phyloP scores from a whole-genome alignment of 92 coral and sea anemone genomes.

The Porites cylindrica region DNA sequence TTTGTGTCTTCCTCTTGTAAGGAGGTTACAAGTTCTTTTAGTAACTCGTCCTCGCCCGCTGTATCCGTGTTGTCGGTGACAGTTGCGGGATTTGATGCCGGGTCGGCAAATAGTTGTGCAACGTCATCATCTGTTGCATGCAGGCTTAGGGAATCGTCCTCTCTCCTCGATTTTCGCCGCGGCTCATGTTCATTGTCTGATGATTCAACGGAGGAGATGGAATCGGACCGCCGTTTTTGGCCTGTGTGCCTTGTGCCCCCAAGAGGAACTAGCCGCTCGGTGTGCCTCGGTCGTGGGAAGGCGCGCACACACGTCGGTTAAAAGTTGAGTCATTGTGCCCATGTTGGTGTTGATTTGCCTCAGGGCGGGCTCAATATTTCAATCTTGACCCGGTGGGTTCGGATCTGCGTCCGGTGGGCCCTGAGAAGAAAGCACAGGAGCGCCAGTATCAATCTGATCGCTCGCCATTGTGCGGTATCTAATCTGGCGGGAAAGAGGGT shows the following conservation, averaged over 20 bases:
- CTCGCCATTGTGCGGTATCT: background rate
- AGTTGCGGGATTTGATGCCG: background rate
- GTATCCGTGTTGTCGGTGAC: background rate
- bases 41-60: slow-evolving; percentile 16
- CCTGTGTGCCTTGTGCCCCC: background rate
- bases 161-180: background rate
- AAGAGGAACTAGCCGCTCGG: background rate
- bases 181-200: background rate
- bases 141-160: background rate
- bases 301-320: slow-evolving; percentile 15
- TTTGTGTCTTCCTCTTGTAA: slow-evolving; percentile 29
- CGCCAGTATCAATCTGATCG: background rate
- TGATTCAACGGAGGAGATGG: background rate
- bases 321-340: slow-evolving; percentile 18
- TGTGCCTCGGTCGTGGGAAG: slow-evolving; percentile 1
- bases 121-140: slow-evolving; percentile 6
- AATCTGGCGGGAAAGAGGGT: slow-evolving; percentile 17
- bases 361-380: slow-evolving; percentile 4
- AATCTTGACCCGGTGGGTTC: slow-evolving; percentile 6
- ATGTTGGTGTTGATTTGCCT: slow-evolving; percentile 4
- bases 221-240: background rate
- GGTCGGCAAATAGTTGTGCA: slow-evolving; percentile 8
- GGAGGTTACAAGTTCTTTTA: slow-evolving; percentile 3
- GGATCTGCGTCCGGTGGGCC: background rate
- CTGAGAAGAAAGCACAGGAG: background rate